Percentiles rank a stretch among this genome's conserved stretches.
phyloP scores from a whole-genome alignment of 2,797 vertebrate species.

The Periparus ater region DNA sequence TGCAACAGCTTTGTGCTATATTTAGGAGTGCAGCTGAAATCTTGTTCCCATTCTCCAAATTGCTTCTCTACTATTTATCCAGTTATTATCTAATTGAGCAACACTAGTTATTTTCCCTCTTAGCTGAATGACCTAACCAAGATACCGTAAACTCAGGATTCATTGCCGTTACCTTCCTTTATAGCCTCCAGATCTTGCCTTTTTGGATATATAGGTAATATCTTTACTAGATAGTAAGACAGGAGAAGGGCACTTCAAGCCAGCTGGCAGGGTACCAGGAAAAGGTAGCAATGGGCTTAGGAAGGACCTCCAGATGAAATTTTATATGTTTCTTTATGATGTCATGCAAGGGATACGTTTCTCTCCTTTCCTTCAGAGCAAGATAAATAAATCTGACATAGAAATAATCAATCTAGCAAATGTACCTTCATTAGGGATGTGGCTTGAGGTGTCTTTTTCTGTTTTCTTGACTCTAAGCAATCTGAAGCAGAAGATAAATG shows the following conservation, averaged over 20 bases:
- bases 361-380: neutral
- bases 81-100: neutral
- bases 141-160: neutral
- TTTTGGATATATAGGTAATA: neutral
- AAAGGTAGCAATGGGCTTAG: neutral
- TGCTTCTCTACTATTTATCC: neutral
- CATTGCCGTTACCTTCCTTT: neutral
- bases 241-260: neutral
- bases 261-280: accelerated
- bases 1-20: neutral
- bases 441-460: accelerated
- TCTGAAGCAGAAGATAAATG: neutral
- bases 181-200: neutral
- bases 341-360: neutral
- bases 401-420: neutral
- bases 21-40: neutral
- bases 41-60: neutral
- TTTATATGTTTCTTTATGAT: neutral
- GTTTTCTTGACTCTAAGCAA: neutral
- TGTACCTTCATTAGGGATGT: neutral
- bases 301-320: neutral
- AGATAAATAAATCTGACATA: neutral
- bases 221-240: neutral
- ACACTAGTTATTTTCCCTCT: neutral
- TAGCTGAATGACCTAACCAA: neutral